These are phyloP conservation scores for Thereva nobilitata DNA, from an alignment of 2,888 invertebrate genomes.

Conservation along the genomic window DNA sequence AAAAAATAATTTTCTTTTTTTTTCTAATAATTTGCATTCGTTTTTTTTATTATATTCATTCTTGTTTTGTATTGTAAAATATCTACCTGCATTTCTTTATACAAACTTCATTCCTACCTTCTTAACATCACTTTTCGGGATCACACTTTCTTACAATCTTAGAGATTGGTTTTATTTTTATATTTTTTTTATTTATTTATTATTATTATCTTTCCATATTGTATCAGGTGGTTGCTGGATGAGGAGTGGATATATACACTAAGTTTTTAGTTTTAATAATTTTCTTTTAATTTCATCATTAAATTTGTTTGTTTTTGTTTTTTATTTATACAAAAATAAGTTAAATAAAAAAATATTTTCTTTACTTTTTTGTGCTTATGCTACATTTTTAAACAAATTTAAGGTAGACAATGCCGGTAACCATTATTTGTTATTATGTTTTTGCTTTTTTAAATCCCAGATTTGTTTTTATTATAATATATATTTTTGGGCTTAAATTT, in stretches of 20 bases:
- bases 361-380: slow-evolving; percentile 27
- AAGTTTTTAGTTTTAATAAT: background rate
- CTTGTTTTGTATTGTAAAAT: too few species aligned
- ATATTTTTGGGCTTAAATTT: background rate
- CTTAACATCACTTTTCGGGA: too few species aligned
- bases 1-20: slow-evolving; percentile 23
- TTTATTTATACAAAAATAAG: slow-evolving; percentile 13
- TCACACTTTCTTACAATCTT: too few species aligned
- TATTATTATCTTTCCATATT: slow-evolving; percentile 31
- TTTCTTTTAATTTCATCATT: slow-evolving; percentile 5
- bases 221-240: slow-evolving; percentile 24
- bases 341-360: slow-evolving; percentile 17
- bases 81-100: too few species aligned
- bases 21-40: slow-evolving; percentile 3
- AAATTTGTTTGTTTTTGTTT: background rate
- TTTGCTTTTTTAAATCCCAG: slow-evolving; percentile 5
- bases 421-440: slow-evolving; percentile 16
- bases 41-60: too few species aligned
- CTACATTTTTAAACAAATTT: slow-evolving; percentile 15
- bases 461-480: background rate
- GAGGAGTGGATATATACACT: background rate
- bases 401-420: slow-evolving; percentile 29
- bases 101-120: too few species aligned
- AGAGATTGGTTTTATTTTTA: background rate
- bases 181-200: slow-evolving; percentile 12